These are phyloP conservation scores for Eubasilissa splendida DNA, from an alignment of 2,888 invertebrate species.

Conservation along the genomic window DNA sequence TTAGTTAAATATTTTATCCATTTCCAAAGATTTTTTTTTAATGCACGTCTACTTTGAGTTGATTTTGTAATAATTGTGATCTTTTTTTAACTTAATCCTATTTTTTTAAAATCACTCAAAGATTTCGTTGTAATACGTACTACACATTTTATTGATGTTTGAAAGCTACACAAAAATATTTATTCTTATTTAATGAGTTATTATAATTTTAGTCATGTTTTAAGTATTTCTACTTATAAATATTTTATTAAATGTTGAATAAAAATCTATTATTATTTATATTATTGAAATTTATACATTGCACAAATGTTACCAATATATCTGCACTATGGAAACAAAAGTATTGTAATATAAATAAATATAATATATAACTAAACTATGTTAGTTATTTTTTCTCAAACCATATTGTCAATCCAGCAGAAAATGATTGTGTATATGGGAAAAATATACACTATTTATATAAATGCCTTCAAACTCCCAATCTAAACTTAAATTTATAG, in stretches of 20 bases:
- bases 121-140: not conserved
- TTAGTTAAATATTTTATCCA: no score
- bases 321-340: slow-evolving; percentile 21
- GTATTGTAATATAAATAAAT: slow-evolving; percentile 21
- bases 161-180: not conserved
- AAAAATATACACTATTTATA: no score
- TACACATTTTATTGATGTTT: not conserved
- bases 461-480: no score
- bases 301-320: slow-evolving; percentile 34
- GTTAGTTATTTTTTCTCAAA: not conserved
- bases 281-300: slow-evolving; percentile 11
- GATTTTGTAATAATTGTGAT: not conserved
- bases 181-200: not conserved
- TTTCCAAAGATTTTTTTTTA: not conserved
- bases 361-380: not conserved
- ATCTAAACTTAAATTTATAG: no score
- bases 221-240: not conserved
- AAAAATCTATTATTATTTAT: slow-evolving; percentile 1
- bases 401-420: not conserved
- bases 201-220: not conserved
- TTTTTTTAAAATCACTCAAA: not conserved
- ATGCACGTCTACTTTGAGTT: not conserved
- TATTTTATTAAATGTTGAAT: slow-evolving; percentile 18
- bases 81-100: not conserved
- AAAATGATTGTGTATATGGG: no score